Percentiles rank a stretch among this genome's conserved stretches.
Conservation (phyloP, 1,140 invertebrate genomes). For the Centruroides sculpturatus region DNA sequence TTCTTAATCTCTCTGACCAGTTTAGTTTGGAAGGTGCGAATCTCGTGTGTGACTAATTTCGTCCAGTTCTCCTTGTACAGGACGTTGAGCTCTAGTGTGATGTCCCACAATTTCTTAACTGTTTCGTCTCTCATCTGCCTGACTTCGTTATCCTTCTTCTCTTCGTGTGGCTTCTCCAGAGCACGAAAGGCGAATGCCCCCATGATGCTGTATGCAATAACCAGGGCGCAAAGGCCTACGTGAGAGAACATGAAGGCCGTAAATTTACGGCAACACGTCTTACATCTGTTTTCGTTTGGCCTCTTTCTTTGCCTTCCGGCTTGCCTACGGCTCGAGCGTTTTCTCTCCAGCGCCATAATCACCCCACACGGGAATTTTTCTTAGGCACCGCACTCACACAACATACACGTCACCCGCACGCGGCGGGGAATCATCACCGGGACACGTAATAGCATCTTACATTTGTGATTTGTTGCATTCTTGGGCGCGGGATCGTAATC, state of each 20-base stretch:
- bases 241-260: conserved; percentile 77
- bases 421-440: too few species aligned
- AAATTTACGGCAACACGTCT: conserved; percentile 61
- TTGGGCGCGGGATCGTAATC: too few species aligned
- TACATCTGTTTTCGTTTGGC: conserved; percentile 35
- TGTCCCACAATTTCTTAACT: conserved; percentile 60
- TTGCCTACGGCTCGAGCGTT: conserved; percentile 1
- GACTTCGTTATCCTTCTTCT: conserved; percentile 57
- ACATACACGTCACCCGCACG: too few species aligned
- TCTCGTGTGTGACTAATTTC: conserved; percentile 26
- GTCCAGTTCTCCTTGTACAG: conserved; percentile 60
- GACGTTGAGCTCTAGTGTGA: conserved; percentile 47
- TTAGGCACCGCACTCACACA: too few species aligned
- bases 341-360: conserved; percentile 8
- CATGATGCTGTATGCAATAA: conserved; percentile 74
- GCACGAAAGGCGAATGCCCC: conserved; percentile 68
- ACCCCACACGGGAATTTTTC: not conserved
- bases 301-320: not conserved
- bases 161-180: conserved; percentile 58
- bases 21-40: conserved; percentile 55
- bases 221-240: conserved; percentile 66
- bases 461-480: too few species aligned
- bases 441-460: too few species aligned
- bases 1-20: conserved; percentile 69
- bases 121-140: conserved; percentile 52